A percentile compares a stretch with the other conserved stretches of the same genome.
Evolutionary conservation across 1,140 invertebrate genomes (phyloP).

Genomic region (Trichoplusia ni): DNA sequence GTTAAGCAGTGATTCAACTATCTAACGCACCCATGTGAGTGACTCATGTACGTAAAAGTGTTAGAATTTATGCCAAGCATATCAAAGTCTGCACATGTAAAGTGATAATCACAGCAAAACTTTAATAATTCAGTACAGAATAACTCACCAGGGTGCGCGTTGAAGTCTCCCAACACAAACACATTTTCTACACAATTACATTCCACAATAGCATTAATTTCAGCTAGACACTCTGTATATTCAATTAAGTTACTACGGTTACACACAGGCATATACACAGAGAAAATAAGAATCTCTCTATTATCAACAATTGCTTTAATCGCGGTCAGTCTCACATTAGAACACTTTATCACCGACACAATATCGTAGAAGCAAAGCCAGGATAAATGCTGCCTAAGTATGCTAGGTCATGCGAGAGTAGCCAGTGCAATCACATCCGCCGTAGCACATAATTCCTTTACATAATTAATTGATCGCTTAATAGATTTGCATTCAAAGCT

Average conservation of each 20-base stretch:
- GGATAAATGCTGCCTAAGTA: no score
- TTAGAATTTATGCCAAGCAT: neutral
- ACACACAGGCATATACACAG: neutral
- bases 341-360: neutral
- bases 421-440: no score
- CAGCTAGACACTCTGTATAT: neutral
- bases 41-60: no score
- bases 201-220: neutral
- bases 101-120: neutral
- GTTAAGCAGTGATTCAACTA: no score
- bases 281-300: neutral
- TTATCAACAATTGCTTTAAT: neutral
- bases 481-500: no score
- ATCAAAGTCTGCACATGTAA: neutral
- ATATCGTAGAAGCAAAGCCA: no score
- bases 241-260: neutral
- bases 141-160: neutral
- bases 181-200: neutral
- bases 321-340: neutral
- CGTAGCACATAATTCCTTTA: no score
- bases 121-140: neutral
- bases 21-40: neutral
- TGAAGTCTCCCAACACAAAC: neutral
- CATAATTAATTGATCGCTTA: no score
- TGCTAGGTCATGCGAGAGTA: no score